Evolutionary conservation across 2,113 vertebrate species (phyloP).

Genomic region (Saguinus imperator): DNA sequence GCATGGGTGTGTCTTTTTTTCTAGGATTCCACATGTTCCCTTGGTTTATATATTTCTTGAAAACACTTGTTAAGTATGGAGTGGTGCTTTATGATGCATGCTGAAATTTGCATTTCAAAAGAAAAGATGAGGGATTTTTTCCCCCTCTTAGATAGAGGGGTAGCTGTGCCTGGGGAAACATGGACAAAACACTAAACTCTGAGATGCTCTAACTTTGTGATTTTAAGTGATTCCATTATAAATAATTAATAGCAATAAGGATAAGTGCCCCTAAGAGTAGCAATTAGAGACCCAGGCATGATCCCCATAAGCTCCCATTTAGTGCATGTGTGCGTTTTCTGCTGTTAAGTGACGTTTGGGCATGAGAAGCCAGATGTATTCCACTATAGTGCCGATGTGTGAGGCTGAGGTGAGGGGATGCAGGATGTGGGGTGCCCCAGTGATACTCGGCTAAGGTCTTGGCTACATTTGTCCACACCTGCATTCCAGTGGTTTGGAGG

Average conservation of each 20-base stretch:
- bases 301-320: neutral
- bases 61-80: neutral
- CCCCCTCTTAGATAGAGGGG: neutral
- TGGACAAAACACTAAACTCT: neutral
- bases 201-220: neutral
- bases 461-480: neutral
- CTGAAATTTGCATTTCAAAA: constrained; percentile 37
- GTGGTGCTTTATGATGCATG: neutral
- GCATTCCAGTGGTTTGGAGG: neutral
- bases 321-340: neutral
- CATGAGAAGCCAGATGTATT: neutral
- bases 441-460: neutral
- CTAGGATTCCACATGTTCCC: neutral
- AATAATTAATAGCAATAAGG: neutral
- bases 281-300: neutral
- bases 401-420: neutral
- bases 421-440: neutral
- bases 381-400: accelerated
- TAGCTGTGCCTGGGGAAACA: neutral
- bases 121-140: neutral
- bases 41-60: neutral
- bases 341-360: neutral
- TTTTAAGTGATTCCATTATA: neutral
- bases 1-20: neutral
- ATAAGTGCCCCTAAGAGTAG: neutral